Evolutionary conservation across 92 coral and sea anemone genomes (phyloP), one percentile per base, ranked within the genome.

Genomic region (Porites divaricata): DNA sequence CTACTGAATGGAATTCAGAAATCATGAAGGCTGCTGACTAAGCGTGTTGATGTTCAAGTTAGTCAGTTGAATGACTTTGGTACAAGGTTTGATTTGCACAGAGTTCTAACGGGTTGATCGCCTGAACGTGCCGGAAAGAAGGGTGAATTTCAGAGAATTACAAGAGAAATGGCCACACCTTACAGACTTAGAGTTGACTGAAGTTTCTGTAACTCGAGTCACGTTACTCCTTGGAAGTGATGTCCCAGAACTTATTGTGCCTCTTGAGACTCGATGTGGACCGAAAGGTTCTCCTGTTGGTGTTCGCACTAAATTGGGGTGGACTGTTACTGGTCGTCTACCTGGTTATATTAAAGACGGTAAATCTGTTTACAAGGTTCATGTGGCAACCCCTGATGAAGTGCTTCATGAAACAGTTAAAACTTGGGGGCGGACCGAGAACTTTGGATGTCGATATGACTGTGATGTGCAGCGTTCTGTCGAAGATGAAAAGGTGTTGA

Each of bases 241-340:
- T 72, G 88, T 69, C 67, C 54, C 85, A 50, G 93, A 85, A 12
- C 61, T 74, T 24, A 79, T 89, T 80, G 85, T 80, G 10, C 88
- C 91, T 23, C 68, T 76, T 15, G 88, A 83, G 50, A 70, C 68
- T 13, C 67, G 80, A 15, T 1, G 35, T 45, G 91, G 88, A 26
- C 89, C 89, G 50, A 63, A 41, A 70, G 92, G 89, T 57, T 66
- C 92, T 17, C 89, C 86, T 26, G 67, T 85, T 72, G 92, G 82
- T 15, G 69, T 78, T 35, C 89, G 72, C 16, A 89, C 92, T 19
- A 54, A 73, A n/a, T 63, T 84, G 56, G 78, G 92, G 0, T 89
- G 89, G 89, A 85, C 88, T 23, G 70, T 77, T 14, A 74, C 87
- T 63, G 87, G 87, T 67, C 89, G 69, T 16, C 67, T 89, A 24